Conservation (phyloP, 2,113 vertebrate species). For the Hippoglossus stenolepis region DNA sequence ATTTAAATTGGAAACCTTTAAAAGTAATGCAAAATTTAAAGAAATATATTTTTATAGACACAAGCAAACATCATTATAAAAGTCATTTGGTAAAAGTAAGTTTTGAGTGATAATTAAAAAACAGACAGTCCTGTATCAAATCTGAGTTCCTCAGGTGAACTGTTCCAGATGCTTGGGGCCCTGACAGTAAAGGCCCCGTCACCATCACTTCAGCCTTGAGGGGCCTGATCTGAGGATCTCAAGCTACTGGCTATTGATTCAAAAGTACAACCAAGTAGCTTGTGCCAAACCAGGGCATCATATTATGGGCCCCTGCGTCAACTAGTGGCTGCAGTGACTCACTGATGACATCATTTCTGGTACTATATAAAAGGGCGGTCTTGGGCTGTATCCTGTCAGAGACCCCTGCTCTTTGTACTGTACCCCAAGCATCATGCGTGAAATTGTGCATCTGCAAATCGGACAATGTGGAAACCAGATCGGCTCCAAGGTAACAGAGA, state of each 20-base stretch:
- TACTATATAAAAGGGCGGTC: slow-evolving; percentile 62
- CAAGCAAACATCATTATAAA: too few relatives aligned
- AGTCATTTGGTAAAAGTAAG: too few relatives aligned
- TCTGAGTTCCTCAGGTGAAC: too few relatives aligned
- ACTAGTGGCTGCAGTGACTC: slow-evolving; percentile 27
- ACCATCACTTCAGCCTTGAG: too few relatives aligned
- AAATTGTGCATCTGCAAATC: slow-evolving; percentile 97
- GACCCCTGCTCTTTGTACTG: slow-evolving; percentile 54
- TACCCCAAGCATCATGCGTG: slow-evolving; percentile 88
- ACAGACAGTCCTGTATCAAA: too few relatives aligned
- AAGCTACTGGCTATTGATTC: background rate
- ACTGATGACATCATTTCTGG: slow-evolving; percentile 75
- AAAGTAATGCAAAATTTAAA: too few relatives aligned
- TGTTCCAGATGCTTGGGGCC: too few relatives aligned
- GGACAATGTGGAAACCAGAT: slow-evolving; percentile 99
- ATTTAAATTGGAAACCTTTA: too few relatives aligned
- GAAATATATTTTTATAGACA: too few relatives aligned
- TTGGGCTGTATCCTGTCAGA: slow-evolving; percentile 42
- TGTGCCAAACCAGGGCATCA: background rate
- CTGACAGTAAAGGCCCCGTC: too few relatives aligned
- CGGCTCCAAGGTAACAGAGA: slow-evolving; percentile 90
- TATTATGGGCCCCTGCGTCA: background rate
- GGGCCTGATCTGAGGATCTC: too few relatives aligned
- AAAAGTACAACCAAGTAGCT: background rate
- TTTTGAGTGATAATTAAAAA: too few relatives aligned